These are phyloP conservation scores for Phyllopteryx taeniolatus DNA, from an alignment of 2,113 vertebrate species.

Conservation along the genomic window DNA sequence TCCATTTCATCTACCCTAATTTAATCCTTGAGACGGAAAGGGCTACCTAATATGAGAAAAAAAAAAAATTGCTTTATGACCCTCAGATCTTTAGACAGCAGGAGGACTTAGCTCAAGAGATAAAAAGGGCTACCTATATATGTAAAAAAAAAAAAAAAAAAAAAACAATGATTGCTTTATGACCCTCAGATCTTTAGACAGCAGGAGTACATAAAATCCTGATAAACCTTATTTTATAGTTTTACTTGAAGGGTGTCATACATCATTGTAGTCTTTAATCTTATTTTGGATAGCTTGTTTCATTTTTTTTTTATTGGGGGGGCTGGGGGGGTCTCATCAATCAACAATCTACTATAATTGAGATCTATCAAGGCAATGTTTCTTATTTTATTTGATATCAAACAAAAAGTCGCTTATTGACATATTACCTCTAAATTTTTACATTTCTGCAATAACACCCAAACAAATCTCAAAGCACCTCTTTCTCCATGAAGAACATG, in stretches of 20 bases:
- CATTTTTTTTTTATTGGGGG: background rate
- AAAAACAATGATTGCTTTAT: background rate
- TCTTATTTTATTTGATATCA: background rate
- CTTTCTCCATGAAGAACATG: slow-evolving; percentile 81
- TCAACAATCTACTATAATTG: background rate
- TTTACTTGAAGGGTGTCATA: background rate
- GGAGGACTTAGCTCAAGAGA: too few relatives aligned
- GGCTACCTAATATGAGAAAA: too few relatives aligned
- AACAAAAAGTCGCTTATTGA: background rate
- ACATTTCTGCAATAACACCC: background rate
- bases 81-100: too few relatives aligned
- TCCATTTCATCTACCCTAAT: background rate
- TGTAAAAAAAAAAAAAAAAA: background rate
- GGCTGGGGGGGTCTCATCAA: background rate
- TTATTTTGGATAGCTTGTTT: too few relatives aligned
- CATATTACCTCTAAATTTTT: background rate
- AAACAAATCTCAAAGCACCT: slow-evolving; percentile 62
- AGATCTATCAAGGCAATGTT: background rate
- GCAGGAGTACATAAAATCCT: too few relatives aligned
- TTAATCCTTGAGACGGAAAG: too few relatives aligned
- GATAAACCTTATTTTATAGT: too few relatives aligned
- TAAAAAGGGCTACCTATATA: background rate
- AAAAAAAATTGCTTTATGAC: too few relatives aligned
- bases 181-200: background rate
- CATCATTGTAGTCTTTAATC: background rate